Percentiles rank a stretch among this genome's conserved stretches.
These are phyloP conservation scores for Penelope pileata DNA, from an alignment of 2,113 vertebrate species.

Conservation along the genomic window DNA sequence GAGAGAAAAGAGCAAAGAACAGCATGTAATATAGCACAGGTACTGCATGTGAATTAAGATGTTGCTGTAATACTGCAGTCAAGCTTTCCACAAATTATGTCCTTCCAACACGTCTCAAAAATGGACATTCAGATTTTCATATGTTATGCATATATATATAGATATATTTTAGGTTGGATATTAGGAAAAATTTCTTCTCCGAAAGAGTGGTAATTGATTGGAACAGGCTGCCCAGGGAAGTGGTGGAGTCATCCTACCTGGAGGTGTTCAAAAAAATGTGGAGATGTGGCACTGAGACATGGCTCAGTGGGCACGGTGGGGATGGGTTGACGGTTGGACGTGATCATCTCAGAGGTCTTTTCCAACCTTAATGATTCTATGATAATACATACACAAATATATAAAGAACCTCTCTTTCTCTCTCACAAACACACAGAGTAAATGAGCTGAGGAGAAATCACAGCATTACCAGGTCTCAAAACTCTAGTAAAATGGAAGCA, in stretches of 20 bases:
- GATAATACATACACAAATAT: background rate
- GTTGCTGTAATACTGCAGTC: background rate
- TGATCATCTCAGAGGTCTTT: too few species aligned
- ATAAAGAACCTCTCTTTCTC: background rate
- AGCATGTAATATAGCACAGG: accelerated
- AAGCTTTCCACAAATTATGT: background rate
- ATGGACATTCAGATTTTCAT: background rate
- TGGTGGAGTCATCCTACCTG: too few species aligned
- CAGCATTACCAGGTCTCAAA: background rate
- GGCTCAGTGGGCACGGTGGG: background rate
- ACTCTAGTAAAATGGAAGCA: background rate
- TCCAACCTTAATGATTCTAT: too few species aligned
- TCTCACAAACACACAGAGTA: accelerated
- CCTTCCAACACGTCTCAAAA: background rate
- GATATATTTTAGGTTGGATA: too few species aligned
- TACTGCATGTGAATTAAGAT: background rate
- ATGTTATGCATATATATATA: background rate
- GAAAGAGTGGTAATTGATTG: too few species aligned
- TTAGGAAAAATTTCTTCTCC: too few species aligned
- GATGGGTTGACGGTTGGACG: too few species aligned
- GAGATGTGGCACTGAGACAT: background rate
- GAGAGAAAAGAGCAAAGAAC: background rate
- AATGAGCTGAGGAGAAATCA: background rate
- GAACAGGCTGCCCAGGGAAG: too few species aligned
- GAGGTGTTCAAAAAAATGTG: background rate